Conservation (phyloP, 2,113 vertebrate species). For the Megalops atlanticus region DNA sequence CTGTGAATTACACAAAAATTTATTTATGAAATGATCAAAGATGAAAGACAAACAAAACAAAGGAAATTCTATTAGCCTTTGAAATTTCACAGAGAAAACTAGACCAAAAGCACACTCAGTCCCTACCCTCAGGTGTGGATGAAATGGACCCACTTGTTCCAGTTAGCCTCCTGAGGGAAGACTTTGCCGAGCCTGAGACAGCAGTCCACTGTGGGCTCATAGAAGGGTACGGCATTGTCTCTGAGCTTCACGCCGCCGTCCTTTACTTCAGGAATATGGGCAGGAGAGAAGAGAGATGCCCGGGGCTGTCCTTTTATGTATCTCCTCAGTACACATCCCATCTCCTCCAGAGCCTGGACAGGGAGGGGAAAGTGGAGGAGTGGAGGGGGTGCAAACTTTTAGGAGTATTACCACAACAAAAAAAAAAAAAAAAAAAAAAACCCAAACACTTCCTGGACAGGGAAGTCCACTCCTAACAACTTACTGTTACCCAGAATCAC, state of each 20-base stretch:
- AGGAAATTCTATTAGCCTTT: neutral
- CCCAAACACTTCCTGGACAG: neutral
- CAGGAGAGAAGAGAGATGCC: constrained; percentile 74
- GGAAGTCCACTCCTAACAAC: neutral
- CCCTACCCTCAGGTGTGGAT: constrained; percentile 44
- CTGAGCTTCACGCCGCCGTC: neutral
- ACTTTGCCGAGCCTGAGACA: constrained; percentile 77
- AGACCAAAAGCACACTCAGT: neutral
- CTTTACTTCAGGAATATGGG: constrained; percentile 17
- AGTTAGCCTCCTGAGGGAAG: constrained; percentile 83
- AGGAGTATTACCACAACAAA: neutral
- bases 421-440: too few species aligned
- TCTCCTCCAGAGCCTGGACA: constrained; percentile 75
- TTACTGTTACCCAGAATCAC: neutral
- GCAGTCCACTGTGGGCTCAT: constrained; percentile 86
- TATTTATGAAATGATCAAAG: too few species aligned
- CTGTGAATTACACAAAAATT: neutral
- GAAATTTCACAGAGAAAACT: neutral
- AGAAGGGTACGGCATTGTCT: constrained; percentile 61
- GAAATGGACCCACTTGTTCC: constrained; percentile 79
- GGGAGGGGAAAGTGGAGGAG: constrained; percentile 5
- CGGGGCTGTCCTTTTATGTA: constrained; percentile 57
- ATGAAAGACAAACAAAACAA: neutral
- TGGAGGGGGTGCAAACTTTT: too few species aligned
- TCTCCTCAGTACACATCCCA: constrained; percentile 79